These are phyloP conservation scores for Drosophila saltans DNA, from an alignment of 1,140 invertebrate genomes.

Conservation along the genomic window DNA sequence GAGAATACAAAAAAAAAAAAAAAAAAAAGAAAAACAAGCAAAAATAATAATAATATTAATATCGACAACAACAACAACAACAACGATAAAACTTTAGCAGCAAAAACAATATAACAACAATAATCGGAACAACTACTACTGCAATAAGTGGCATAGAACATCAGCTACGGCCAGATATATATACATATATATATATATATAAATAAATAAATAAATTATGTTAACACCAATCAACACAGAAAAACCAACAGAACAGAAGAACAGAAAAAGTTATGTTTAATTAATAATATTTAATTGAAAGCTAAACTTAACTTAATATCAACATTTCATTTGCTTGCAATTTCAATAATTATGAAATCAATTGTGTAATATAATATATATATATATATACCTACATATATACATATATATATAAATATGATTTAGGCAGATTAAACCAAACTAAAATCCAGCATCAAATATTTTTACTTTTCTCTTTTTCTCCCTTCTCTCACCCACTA, in stretches of 20 bases:
- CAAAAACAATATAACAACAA: conserved; percentile 33
- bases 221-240: conserved; percentile 28
- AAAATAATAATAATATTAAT: conserved; percentile 22
- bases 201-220: conserved; percentile 24
- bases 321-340: conserved; percentile 59
- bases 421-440: conserved; percentile 38
- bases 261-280: conserved; percentile 20
- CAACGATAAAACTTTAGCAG: conserved; percentile 32
- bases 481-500: not conserved
- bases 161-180: conserved; percentile 27
- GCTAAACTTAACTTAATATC: conserved; percentile 30
- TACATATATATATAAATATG: conserved; percentile 34
- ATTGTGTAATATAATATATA: conserved; percentile 1
- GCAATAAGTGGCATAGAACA: conserved; percentile 53
- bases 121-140: conserved; percentile 17
- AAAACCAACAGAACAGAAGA: conserved; percentile 29
- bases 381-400: conserved; percentile 3
- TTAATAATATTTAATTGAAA: conserved; percentile 10
- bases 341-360: conserved; percentile 6
- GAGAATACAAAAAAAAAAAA: conserved; percentile 11
- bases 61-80: conserved; percentile 21
- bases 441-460: conserved; percentile 8
- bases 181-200: conserved; percentile 41
- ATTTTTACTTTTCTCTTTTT: conserved; percentile 8
- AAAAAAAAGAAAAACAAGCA: conserved; percentile 19